Percentiles rank a stretch among this genome's conserved stretches.
phyloP scores from a whole-genome alignment of 2,797 vertebrate species.

The Gouania willdenowi region DNA sequence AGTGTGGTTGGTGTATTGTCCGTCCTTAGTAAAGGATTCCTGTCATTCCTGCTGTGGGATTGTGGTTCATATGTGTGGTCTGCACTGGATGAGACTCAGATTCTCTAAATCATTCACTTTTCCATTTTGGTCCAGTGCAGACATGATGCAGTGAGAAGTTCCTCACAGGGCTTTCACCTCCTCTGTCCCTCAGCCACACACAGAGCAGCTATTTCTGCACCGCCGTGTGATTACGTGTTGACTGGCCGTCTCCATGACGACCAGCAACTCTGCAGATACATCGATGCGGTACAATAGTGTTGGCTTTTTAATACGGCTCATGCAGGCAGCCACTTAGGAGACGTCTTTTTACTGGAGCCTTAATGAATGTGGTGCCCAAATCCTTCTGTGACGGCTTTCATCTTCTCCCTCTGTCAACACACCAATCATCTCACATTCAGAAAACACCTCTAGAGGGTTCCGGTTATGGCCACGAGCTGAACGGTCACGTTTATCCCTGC shows the following conservation, averaged over 20 bases:
- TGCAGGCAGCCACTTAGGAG: neutral
- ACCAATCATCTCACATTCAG: no score
- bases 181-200: conserved; percentile 3
- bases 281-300: conserved; percentile 24
- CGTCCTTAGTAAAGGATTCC: no score
- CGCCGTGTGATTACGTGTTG: conserved; percentile 48
- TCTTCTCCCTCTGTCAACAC: conserved; percentile 49
- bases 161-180: conserved; percentile 1
- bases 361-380: conserved; percentile 15
- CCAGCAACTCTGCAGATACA: conserved; percentile 43
- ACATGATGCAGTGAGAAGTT: conserved; percentile 10
- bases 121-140: conserved; percentile 32
- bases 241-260: conserved; percentile 48
- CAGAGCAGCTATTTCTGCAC: conserved; percentile 32
- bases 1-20: no score
- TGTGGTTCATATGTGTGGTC: no score
- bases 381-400: conserved; percentile 32
- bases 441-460: no score
- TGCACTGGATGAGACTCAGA: conserved; percentile 35
- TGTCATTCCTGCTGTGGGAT: no score
- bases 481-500: no score
- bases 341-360: no score
- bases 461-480: no score
- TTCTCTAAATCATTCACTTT: conserved; percentile 45
- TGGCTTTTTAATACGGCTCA: conserved; percentile 1